Conservation (phyloP, 2,888 invertebrate species). For the Dicyrtoma fusca region DNA sequence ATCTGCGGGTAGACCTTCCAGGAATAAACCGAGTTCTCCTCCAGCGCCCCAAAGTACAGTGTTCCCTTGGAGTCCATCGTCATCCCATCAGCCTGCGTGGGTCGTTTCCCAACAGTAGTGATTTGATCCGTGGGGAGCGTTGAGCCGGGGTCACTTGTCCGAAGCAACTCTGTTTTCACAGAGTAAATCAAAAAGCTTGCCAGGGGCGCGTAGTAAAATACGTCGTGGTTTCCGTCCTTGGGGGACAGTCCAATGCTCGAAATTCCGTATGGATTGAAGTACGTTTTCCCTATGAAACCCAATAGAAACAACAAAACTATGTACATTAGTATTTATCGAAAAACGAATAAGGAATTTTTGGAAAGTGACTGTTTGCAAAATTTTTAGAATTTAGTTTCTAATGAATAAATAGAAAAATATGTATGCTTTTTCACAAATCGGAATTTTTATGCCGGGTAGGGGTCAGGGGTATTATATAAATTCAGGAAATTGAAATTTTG, state of each 20-base stretch:
- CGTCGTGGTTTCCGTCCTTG: neutral
- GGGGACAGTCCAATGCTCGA: conserved; percentile 24
- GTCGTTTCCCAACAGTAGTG: neutral
- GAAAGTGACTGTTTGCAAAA: no score
- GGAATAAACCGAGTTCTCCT: conserved; percentile 13
- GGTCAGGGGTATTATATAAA: no score
- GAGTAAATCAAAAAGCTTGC: conserved; percentile 14
- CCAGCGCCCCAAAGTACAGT: conserved; percentile 26
- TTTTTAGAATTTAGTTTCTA: no score
- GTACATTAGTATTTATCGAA: no score
- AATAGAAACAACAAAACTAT: no score
- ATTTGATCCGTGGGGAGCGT: neutral
- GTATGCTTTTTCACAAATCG: no score
- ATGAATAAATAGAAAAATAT: no score
- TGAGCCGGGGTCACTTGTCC: neutral
- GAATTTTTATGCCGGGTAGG: no score
- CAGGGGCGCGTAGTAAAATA: conserved; percentile 22
- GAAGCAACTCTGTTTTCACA: conserved; percentile 3
- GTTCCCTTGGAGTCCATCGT: conserved; percentile 24
- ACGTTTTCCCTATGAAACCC: conserved; percentile 14
- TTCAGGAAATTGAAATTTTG: no score
- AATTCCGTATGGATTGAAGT: conserved; percentile 25
- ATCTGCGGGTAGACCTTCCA: no score
- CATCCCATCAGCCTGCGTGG: conserved; percentile 23
- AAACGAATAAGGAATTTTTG: no score